phyloP scores from a whole-genome alignment of 2,113 vertebrate species.

The Gasterosteus aculeatus region DNA sequence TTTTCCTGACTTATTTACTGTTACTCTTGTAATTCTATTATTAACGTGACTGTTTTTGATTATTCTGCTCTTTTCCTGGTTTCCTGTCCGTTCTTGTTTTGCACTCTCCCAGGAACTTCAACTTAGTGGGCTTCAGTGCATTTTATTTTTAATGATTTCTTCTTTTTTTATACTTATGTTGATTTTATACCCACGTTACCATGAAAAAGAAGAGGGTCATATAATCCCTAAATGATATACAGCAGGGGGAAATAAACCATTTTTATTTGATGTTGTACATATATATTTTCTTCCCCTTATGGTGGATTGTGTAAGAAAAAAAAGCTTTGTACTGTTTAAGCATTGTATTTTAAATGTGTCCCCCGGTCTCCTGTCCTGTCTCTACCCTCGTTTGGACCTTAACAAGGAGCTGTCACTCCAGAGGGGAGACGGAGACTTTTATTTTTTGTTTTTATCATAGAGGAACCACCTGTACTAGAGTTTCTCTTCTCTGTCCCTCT shows the following conservation, averaged over 20 bases:
- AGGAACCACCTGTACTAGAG: slow-evolving; percentile 68
- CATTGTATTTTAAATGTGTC: slow-evolving; percentile 60
- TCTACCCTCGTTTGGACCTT: slow-evolving; percentile 36
- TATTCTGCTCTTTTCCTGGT: slow-evolving; percentile 50
- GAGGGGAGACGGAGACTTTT: slow-evolving; percentile 35
- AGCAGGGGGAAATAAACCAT: slow-evolving; percentile 33
- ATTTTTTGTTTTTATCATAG: slow-evolving; percentile 41
- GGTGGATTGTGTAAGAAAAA: slow-evolving; percentile 73
- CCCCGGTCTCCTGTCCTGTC: slow-evolving; percentile 4
- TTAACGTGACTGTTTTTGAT: slow-evolving; percentile 71
- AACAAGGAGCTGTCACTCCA: slow-evolving; percentile 45
- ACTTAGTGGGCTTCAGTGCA: slow-evolving; percentile 35
- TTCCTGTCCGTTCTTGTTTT: slow-evolving; percentile 44
- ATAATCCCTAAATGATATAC: slow-evolving; percentile 54
- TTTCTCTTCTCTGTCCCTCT: slow-evolving; percentile 77
- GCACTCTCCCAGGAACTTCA: slow-evolving; percentile 52
- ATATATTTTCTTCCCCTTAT: slow-evolving; percentile 72
- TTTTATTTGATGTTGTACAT: slow-evolving; percentile 65
- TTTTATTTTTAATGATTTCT: slow-evolving; percentile 17
- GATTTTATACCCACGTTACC: slow-evolving; percentile 57
- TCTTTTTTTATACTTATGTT: slow-evolving; percentile 31
- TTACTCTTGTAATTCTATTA: slow-evolving; percentile 78
- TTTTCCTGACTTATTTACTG: slow-evolving; percentile 67
- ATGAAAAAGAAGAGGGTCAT: slow-evolving; percentile 56
- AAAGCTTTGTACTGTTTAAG: slow-evolving; percentile 73